These are phyloP conservation scores for Trogon melanurus DNA, from an alignment of 2,113 vertebrate genomes.

Conservation along the genomic window DNA sequence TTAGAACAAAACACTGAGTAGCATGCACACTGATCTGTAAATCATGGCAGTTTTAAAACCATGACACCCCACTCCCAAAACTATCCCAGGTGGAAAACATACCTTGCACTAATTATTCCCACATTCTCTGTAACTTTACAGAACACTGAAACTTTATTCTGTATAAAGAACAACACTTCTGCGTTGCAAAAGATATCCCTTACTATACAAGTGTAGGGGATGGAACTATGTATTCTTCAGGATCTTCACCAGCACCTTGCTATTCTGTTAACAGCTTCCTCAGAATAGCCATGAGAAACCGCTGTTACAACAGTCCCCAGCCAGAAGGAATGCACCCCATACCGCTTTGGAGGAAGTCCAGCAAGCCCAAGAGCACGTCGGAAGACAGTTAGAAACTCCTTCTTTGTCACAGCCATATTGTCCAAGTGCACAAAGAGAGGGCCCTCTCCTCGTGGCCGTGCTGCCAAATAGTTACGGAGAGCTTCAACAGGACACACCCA, in stretches of 20 bases:
- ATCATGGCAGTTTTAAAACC: background rate
- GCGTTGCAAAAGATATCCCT: background rate
- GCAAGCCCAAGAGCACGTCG: background rate
- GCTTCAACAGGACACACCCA: slow-evolving; percentile 42
- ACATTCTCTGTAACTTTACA: background rate
- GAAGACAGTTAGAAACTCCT: slow-evolving; percentile 13
- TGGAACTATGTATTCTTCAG: background rate
- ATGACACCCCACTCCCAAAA: background rate
- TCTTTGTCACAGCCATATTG: background rate
- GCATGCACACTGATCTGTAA: background rate
- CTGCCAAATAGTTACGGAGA: background rate
- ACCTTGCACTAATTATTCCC: background rate
- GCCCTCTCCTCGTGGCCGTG: background rate
- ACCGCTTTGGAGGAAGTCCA: background rate
- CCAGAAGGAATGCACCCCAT: slow-evolving; percentile 10
- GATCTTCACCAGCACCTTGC: background rate
- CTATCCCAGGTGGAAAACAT: background rate
- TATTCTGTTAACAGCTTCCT: background rate
- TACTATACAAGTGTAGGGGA: background rate
- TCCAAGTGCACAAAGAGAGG: slow-evolving; percentile 10
- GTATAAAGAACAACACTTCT: background rate
- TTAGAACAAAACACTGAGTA: background rate
- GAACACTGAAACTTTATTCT: background rate
- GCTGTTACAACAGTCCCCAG: background rate
- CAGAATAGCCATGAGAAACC: background rate